Conservation (phyloP, 2,113 vertebrate genomes). For the Odocoileus hemionus region DNA sequence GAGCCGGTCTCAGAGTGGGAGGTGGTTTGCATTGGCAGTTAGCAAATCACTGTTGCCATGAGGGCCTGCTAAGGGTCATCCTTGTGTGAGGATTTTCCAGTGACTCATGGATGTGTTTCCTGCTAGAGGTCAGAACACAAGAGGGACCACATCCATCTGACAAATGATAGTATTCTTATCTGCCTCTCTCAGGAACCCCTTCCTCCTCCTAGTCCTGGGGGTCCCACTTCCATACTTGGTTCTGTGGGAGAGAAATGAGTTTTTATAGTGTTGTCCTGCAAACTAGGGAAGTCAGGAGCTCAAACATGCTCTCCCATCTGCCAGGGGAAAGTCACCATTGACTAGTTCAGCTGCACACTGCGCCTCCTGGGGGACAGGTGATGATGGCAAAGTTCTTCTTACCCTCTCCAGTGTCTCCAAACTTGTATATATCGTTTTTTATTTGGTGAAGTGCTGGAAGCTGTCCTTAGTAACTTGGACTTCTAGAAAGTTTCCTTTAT, state of each 20-base stretch:
- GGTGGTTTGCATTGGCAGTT: neutral
- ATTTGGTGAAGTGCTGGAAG: neutral
- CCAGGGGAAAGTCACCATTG: neutral
- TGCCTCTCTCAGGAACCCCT: neutral
- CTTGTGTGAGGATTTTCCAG: neutral
- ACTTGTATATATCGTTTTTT: neutral
- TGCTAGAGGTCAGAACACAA: neutral
- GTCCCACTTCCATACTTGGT: neutral
- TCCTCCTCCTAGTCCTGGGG: neutral
- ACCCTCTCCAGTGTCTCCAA: neutral
- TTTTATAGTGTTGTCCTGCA: neutral
- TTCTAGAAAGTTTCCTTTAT: neutral
- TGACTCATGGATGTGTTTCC: neutral
- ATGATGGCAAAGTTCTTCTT: neutral
- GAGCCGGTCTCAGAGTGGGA: neutral
- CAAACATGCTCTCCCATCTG: neutral
- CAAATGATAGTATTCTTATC: neutral
- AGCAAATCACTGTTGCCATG: neutral
- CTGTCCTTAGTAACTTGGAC: neutral
- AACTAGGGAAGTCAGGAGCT: neutral
- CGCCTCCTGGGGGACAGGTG: rapidly evolving
- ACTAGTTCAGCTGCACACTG: neutral
- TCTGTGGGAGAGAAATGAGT: neutral
- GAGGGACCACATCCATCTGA: neutral
- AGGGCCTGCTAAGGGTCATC: neutral